phyloP scores from a whole-genome alignment of 2,113 vertebrate species.

The Misgurnus anguillicaudatus region DNA sequence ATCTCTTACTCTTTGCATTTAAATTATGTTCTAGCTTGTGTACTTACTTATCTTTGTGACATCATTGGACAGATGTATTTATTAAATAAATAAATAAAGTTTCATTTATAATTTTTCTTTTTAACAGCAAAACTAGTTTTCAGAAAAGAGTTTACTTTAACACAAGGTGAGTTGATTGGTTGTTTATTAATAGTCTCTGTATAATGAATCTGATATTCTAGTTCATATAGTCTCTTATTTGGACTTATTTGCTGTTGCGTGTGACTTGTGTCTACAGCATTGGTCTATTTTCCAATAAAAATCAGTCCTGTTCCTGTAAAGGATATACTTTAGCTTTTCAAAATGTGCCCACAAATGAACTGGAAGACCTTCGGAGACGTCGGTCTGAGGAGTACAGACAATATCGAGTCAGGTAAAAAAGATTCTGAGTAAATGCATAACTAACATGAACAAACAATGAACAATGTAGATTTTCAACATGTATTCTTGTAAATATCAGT shows the following conservation, averaged over 20 bases:
- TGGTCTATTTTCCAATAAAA: slow-evolving; percentile 2
- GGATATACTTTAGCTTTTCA: background rate
- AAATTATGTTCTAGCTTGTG: too few relatives aligned
- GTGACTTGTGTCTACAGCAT: background rate
- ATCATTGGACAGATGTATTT: too few relatives aligned
- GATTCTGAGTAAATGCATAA: too few relatives aligned
- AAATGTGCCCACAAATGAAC: background rate
- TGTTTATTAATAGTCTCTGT: background rate
- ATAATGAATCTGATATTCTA: background rate
- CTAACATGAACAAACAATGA: too few relatives aligned
- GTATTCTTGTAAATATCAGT: too few relatives aligned
- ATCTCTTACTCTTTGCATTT: too few relatives aligned
- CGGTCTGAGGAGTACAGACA: slow-evolving; percentile 44
- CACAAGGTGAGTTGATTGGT: background rate
- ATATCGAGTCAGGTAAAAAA: slow-evolving; percentile 51
- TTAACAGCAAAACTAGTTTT: background rate
- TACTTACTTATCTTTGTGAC: too few relatives aligned
- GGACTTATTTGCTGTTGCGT: background rate
- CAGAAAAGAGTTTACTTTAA: background rate
- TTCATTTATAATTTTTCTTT: background rate
- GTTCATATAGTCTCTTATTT: background rate
- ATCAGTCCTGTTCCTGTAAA: slow-evolving; percentile 27
- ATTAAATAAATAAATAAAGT: too few relatives aligned
- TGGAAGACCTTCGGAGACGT: slow-evolving; percentile 14
- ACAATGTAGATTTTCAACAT: too few relatives aligned